A percentile compares a stretch with the other conserved stretches of the same genome.
phyloP scores from a whole-genome alignment of 2,113 vertebrate genomes.

The Macrotus californicus region DNA sequence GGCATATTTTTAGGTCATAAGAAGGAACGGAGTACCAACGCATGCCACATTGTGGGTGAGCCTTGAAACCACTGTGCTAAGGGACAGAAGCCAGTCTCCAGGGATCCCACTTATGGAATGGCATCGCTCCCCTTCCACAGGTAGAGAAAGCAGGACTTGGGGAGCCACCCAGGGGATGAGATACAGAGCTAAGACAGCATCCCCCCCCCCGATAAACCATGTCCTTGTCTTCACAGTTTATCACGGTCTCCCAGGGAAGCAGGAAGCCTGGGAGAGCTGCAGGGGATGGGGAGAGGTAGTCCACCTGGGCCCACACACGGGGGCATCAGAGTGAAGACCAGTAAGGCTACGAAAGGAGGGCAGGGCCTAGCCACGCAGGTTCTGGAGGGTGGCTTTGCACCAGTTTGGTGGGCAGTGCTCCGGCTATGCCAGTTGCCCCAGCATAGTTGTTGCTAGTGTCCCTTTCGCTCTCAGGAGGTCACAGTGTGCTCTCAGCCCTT shows the following conservation, averaged over 20 bases:
- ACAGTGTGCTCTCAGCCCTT: not conserved
- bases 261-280: too few species aligned
- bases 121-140: not conserved
- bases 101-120: not conserved
- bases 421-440: not conserved
- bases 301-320: not conserved
- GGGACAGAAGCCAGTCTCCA: not conserved
- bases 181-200: rapidly evolving
- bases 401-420: too few species aligned
- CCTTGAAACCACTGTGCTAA: not conserved
- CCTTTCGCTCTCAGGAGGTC: not conserved
- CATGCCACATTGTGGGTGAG: not conserved
- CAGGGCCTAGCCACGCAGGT: rapidly evolving
- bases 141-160: not conserved
- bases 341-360: not conserved
- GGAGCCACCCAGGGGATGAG: not conserved
- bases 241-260: not conserved
- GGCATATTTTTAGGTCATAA: not conserved
- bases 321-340: rapidly evolving
- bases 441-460: too few species aligned
- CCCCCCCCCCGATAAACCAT: rapidly evolving
- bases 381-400: not conserved
- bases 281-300: not conserved
- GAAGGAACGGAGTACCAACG: not conserved
- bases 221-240: not conserved